Evolutionary conservation across 2,113 vertebrate species (phyloP).

Genomic region (Helogale parvula): DNA sequence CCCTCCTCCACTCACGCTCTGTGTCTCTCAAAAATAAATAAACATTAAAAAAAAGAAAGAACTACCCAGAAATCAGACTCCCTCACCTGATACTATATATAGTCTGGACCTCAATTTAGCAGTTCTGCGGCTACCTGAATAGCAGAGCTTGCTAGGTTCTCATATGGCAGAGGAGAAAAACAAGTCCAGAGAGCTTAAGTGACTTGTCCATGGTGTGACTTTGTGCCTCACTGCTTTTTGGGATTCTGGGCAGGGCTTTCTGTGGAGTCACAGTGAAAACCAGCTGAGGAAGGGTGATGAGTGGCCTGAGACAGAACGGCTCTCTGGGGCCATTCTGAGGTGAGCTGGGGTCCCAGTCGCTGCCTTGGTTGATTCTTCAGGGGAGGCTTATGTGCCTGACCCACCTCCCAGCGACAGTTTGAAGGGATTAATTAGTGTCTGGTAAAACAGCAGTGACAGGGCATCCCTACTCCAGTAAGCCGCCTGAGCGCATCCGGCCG

Average conservation of each 20-base stretch:
- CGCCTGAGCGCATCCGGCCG: not conserved
- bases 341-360: not conserved
- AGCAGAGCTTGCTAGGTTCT: not conserved
- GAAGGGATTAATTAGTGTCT: conserved; percentile 48
- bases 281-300: not conserved
- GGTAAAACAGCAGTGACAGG: conserved; percentile 5
- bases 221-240: not conserved
- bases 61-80: not conserved
- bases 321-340: not conserved
- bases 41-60: no score
- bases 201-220: not conserved
- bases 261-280: not conserved
- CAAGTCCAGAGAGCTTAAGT: not conserved
- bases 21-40: no score
- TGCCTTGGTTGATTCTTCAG: not conserved
- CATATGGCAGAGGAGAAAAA: not conserved
- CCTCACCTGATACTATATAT: not conserved
- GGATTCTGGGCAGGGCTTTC: not conserved
- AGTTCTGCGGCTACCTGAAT: not conserved
- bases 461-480: conserved; percentile 7
- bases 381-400: not conserved
- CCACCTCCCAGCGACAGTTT: not conserved
- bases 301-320: not conserved
- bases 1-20: no score
- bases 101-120: not conserved